Evolutionary conservation across 2,113 vertebrate species (phyloP), one percentile per base, ranked within the genome.

Genomic region (Mionectes macconnelli): DNA sequence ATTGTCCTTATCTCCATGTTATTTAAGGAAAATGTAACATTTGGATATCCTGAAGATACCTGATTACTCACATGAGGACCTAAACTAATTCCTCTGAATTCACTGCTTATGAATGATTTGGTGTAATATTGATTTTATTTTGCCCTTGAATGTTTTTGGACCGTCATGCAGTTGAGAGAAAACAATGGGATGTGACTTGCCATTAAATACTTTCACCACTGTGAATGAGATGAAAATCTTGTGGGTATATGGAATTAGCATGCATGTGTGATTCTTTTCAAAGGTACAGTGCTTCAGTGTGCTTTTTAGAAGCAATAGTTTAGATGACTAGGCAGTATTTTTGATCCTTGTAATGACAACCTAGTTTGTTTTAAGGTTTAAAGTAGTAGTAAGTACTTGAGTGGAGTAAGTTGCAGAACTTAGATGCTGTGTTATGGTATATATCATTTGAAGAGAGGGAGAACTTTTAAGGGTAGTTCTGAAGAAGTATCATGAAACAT

Each of bases 41-140:
- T 94, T 84, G 55, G 55, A 21, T 87, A 63, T 87, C 2, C 5
- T 67, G 35, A 87, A 79, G 55, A 55, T 91, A 77, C 16, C 57
- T 76, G 64, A 67, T 95, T 85, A 69, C 5, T 90, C 35, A 39
- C 44, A 53, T 52, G 42, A 74, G 55, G 59, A 30, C 24, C 73
- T 57, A 72, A 90, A 92, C 72, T 68, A 82, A 79, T 82, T 95
- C 66, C 12, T 94, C 33, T 83, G 37, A 95, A 73, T 85, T 47
- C 8, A 31, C 53, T 62, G 28, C 64, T 91, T 82, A 74, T 78
- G 40, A 53, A 19, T 80, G 6, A 83, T 94, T 93, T 76, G 37
- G 4, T 87, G 31, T 66, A 68, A 87, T 79, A 70, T 1, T 42
- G 45, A 35, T 87, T 94, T 91, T 79, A 50, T 89, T 92, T 81